Conservation (phyloP, 2,113 vertebrate genomes). For the human (Homo sapiens) region DNA sequence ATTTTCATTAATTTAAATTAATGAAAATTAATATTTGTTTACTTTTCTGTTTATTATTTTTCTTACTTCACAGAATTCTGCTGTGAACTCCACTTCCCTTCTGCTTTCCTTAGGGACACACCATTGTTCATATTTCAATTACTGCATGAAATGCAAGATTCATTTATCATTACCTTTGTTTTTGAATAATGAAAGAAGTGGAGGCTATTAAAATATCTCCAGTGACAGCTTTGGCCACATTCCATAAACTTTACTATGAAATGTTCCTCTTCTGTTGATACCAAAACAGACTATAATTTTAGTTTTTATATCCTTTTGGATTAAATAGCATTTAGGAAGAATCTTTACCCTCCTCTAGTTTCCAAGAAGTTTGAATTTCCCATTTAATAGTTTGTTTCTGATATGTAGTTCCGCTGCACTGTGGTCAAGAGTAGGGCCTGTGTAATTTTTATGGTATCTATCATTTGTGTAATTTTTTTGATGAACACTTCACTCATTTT, state of each 20-base stretch:
- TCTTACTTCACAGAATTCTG: not conserved
- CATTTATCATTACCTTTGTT: not conserved
- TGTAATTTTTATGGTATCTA: not conserved
- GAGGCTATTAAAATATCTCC: slow-evolving; percentile 20
- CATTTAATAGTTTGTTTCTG: not conserved
- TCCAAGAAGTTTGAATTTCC: not conserved
- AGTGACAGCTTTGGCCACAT: slow-evolving; percentile 2
- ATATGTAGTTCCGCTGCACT: not conserved
- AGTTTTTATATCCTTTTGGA: slow-evolving; percentile 42
- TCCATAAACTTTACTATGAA: not conserved
- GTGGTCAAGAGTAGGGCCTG: not conserved
- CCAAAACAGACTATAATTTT: not conserved
- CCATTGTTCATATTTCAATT: not conserved
- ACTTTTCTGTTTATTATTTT: not conserved
- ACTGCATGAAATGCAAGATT: not conserved
- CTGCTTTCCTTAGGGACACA: not conserved
- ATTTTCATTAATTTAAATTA: not conserved
- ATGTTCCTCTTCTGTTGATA: not conserved
- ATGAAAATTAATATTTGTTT: not conserved
- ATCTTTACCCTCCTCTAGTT: not conserved
- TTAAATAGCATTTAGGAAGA: slow-evolving; percentile 48
- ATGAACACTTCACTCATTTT: not conserved
- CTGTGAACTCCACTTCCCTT: not conserved
- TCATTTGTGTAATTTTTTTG: not conserved
- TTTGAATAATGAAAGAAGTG: slow-evolving; percentile 29